A percentile compares a stretch with the other conserved stretches of the same genome.
Evolutionary conservation across 2,113 vertebrate genomes (phyloP).

Genomic region (Notechis scutatus): DNA sequence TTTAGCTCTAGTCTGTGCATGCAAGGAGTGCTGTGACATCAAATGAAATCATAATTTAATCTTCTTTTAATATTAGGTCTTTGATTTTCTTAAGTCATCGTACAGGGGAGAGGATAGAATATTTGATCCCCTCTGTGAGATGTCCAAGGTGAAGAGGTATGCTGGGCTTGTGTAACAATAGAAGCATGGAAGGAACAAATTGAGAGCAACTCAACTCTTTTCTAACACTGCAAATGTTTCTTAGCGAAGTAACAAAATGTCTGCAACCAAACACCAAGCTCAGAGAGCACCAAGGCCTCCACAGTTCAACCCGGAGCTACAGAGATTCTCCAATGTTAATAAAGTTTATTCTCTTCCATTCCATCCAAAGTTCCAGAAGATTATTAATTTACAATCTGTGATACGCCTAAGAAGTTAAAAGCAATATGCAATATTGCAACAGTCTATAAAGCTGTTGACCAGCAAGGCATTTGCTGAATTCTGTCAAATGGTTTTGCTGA

Average conservation of each 20-base stretch:
- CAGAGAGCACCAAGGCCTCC: too few species aligned
- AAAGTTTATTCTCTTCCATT: background rate
- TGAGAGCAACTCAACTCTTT: background rate
- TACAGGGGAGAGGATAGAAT: too few species aligned
- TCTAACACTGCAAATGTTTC: background rate
- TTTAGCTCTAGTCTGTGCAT: too few species aligned
- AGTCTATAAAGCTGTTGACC: background rate
- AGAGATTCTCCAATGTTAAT: background rate
- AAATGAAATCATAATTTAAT: too few species aligned
- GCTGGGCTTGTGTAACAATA: too few species aligned
- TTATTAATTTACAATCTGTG: slow-evolving; percentile 26
- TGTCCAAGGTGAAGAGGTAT: too few species aligned
- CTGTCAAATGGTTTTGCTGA: background rate
- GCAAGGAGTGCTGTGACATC: too few species aligned
- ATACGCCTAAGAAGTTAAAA: slow-evolving; percentile 34
- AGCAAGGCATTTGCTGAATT: background rate
- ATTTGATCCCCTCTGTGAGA: too few species aligned
- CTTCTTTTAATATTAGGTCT: too few species aligned
- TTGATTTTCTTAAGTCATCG: too few species aligned
- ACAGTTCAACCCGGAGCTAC: too few species aligned
- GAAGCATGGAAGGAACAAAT: too few species aligned
- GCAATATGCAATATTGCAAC: background rate
- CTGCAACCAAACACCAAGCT: background rate
- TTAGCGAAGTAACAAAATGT: background rate
- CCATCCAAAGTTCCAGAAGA: background rate